phyloP scores from a whole-genome alignment of 2,888 invertebrate species.

The Tribolium freemani region DNA sequence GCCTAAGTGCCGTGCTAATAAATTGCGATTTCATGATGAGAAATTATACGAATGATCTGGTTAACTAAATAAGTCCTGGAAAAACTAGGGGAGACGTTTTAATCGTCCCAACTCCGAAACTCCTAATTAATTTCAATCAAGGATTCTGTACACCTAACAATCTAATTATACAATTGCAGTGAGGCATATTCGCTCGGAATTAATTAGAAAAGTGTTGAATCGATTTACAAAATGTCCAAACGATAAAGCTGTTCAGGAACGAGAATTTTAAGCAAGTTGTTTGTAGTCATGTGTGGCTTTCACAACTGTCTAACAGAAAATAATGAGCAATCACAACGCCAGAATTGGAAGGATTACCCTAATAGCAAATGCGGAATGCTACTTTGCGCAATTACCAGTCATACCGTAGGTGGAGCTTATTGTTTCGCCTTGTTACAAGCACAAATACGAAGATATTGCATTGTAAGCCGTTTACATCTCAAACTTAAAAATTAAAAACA shows the following conservation, averaged over 20 bases:
- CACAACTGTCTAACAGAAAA: slow-evolving; percentile 15
- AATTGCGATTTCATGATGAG: slow-evolving; percentile 27
- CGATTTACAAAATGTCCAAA: background rate
- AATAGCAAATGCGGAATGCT: slow-evolving; percentile 15
- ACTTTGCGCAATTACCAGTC: slow-evolving; percentile 19
- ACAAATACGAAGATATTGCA: no score
- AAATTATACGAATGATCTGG: slow-evolving; percentile 7
- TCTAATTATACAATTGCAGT: slow-evolving; percentile 16
- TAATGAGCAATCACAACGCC: slow-evolving; percentile 22
- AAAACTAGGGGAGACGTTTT: background rate
- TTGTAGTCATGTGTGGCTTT: slow-evolving; percentile 12
- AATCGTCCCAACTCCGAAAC: background rate
- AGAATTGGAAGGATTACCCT: slow-evolving; percentile 27
- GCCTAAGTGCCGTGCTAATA: slow-evolving; percentile 16
- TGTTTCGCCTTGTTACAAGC: no score
- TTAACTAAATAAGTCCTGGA: background rate
- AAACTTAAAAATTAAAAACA: no score
- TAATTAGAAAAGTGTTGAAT: background rate
- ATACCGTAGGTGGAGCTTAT: background rate
- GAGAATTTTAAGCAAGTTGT: slow-evolving; percentile 10
- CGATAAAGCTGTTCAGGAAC: background rate
- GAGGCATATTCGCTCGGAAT: background rate
- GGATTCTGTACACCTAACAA: slow-evolving; percentile 19
- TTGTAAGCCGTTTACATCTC: no score
- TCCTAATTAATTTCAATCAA: slow-evolving; percentile 20